These are phyloP conservation scores for Sebastes fasciatus DNA, from an alignment of 2,113 vertebrate species.

Conservation along the genomic window DNA sequence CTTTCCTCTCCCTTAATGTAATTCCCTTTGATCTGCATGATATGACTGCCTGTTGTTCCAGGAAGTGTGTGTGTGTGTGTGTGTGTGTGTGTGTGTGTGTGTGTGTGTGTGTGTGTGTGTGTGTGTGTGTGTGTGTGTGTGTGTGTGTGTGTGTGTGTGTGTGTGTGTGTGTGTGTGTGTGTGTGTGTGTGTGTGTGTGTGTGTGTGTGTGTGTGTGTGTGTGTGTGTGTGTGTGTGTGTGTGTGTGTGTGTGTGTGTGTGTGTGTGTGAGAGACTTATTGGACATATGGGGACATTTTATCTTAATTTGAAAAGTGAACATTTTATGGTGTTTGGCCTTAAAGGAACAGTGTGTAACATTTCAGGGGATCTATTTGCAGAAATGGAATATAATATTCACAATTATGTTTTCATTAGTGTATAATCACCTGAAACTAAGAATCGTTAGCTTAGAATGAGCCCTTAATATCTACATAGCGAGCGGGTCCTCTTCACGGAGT, in stretches of 20 bases:
- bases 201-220: constrained; percentile 17
- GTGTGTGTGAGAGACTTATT: background rate
- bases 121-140: too few species aligned
- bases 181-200: background rate
- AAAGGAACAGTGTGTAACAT: too few species aligned
- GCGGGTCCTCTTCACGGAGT: too few species aligned
- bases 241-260: background rate
- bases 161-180: constrained; percentile 1
- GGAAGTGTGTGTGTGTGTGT: constrained; percentile 47
- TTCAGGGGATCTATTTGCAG: too few species aligned
- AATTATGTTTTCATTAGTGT: too few species aligned
- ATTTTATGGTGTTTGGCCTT: background rate
- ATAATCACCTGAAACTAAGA: too few species aligned
- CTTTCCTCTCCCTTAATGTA: constrained; percentile 65
- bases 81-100: constrained; percentile 1
- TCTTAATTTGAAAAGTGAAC: too few species aligned
- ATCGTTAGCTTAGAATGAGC: too few species aligned
- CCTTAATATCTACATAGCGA: too few species aligned
- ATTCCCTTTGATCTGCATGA: constrained; percentile 70
- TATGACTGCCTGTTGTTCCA: constrained; percentile 56
- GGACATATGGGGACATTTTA: background rate
- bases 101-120: background rate
- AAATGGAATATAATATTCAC: too few species aligned
- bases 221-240: constrained; percentile 2
- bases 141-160: too few species aligned